Base-by-base conservation (phyloP, 2,113 vertebrate genomes). In the Gila orcuttii region DNA sequence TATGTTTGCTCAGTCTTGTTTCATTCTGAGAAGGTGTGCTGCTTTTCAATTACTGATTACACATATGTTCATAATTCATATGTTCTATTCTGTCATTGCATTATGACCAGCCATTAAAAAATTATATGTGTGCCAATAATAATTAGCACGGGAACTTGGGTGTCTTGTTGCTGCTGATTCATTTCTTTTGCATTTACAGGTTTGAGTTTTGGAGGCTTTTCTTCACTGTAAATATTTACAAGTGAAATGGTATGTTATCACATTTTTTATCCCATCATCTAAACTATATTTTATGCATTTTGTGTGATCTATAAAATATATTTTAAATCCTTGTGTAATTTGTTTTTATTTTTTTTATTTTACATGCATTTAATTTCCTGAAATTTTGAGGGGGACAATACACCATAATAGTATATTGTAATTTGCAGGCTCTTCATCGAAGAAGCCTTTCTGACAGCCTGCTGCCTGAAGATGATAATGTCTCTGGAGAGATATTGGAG, bases 381-480 rank as follows among this genome's bases (percentile, higher is more conserved):
- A 42, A 28, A 80, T 9, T 21, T 57, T 57, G 17, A 19, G 55
- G 2, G 55, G 19, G 55, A 7, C 6, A 57, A 57, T 57, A 21
- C 19, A 57, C 6, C 52, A 31, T 66, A 39, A 68, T 19, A 28
- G 3, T 31, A 1, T 82, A 25, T 82, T 82, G 79, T 57, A 85
- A 33, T 13, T 84, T 87, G 25, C 87, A 95, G 94, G 60, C 71
- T 25, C 7, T 79, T 21, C 91, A 91, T 71, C 91, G 86, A 9
- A 91, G 93, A 89, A 94, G 93, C 80, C 90, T 94, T 25, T 94
- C 94, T 55, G 93, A 94, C 0, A 91, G 88, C 12, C 45, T 94
- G 85, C 91, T 91, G 3, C 86, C 94, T 84, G 95, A 94, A 60
- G 91, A 89, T 55, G 88, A 90, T 6, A 91, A 90, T 62, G 71